Evolutionary conservation across 23 tunicate genomes (phyloP).

Genomic region (Trididemnum clinides): DNA sequence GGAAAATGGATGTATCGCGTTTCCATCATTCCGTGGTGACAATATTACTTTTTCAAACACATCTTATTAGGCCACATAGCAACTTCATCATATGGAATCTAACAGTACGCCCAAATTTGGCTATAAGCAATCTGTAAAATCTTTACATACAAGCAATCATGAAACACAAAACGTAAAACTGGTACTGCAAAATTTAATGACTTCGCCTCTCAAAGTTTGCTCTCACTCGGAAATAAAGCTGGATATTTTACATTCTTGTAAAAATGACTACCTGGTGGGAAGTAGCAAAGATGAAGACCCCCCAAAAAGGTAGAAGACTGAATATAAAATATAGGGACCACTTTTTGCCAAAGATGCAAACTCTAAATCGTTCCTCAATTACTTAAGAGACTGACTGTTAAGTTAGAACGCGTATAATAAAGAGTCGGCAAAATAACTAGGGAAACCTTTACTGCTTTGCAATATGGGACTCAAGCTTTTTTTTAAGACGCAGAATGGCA

Average conservation of each 20-base stretch:
- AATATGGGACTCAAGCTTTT: constrained; percentile 5
- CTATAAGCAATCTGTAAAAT: not conserved
- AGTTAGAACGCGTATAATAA: not conserved
- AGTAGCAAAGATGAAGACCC: not conserved
- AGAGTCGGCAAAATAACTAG: not conserved
- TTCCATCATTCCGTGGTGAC: not conserved
- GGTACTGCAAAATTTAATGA: not conserved
- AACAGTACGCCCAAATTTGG: not conserved
- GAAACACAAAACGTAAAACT: not conserved
- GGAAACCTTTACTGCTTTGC: constrained; percentile 1
- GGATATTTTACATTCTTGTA: not conserved
- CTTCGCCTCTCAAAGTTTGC: not conserved
- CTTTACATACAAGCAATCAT: not conserved
- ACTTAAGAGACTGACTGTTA: too few relatives aligned
- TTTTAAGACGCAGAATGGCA: constrained; percentile 4
- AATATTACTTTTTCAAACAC: not conserved
- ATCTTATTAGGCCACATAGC: not conserved
- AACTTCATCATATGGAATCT: not conserved
- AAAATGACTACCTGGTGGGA: not conserved
- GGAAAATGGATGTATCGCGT: not conserved
- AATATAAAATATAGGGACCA: not conserved
- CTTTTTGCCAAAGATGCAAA: too few relatives aligned
- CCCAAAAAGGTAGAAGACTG: not conserved
- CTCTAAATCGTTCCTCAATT: too few relatives aligned
- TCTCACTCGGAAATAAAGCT: not conserved